A percentile compares a stretch with the other conserved stretches of the same genome.
Conservation (phyloP, 2,113 vertebrate genomes). For the Labrus mixtus region DNA sequence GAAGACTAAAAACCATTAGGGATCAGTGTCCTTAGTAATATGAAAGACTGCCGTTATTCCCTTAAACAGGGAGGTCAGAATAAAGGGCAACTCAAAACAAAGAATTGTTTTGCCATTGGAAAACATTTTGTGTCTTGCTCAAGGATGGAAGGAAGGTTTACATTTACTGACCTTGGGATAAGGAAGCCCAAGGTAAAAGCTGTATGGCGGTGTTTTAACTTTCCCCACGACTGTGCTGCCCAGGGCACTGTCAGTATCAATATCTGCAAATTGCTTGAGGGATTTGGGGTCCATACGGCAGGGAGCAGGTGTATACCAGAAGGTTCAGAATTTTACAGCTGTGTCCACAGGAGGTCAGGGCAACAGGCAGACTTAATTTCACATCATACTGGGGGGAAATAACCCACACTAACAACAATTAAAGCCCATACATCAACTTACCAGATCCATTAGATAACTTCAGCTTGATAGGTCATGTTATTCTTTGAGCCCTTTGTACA, state of each 20-base stretch:
- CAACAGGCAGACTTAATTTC: conserved; percentile 19
- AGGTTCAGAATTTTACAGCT: conserved; percentile 40
- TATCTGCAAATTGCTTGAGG: conserved; percentile 61
- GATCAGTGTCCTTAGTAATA: background rate
- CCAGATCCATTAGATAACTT: too few relatives aligned
- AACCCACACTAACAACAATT: background rate
- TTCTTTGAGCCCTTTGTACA: too few relatives aligned
- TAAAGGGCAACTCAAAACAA: background rate
- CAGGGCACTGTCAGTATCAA: conserved; percentile 38
- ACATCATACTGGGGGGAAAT: conserved; percentile 16
- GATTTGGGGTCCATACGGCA: conserved; percentile 24
- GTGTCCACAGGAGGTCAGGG: conserved; percentile 22
- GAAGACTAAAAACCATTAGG: background rate
- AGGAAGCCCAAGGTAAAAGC: background rate
- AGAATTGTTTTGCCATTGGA: background rate
- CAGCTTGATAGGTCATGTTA: too few relatives aligned
- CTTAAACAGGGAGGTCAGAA: background rate
- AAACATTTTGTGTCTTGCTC: background rate
- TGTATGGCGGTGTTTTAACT: background rate
- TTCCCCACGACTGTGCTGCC: conserved; percentile 2
- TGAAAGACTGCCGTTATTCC: background rate
- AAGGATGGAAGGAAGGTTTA: conserved; percentile 5
- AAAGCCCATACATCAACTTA: background rate
- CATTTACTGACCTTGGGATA: background rate
- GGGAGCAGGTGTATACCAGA: conserved; percentile 9